Conservation (phyloP, 2,888 invertebrate species). For the Apocheima hispidaria region DNA sequence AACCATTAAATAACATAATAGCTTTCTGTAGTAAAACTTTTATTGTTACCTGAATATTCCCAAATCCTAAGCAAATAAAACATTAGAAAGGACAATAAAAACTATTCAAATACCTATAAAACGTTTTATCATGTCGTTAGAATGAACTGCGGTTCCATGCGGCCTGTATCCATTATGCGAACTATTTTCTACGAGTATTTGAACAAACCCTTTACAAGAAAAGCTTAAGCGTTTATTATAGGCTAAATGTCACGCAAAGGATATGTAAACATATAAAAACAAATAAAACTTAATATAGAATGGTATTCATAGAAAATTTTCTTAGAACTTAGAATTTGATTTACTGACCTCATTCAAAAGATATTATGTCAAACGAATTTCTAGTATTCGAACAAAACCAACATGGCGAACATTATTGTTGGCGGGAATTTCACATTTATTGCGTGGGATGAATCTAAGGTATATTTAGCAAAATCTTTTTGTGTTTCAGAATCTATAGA, state of each 20-base stretch:
- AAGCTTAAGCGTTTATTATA: not conserved
- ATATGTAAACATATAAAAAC: too few relatives aligned
- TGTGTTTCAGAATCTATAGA: not conserved
- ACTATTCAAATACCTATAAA: too few relatives aligned
- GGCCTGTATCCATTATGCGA: not conserved
- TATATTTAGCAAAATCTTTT: not conserved
- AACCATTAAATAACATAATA: too few relatives aligned
- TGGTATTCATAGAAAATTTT: conserved; percentile 18
- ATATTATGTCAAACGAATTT: conserved; percentile 1
- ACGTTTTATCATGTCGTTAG: too few relatives aligned
- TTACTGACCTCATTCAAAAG: conserved; percentile 13
- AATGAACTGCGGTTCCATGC: not conserved
- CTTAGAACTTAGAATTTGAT: conserved; percentile 10
- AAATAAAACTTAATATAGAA: too few relatives aligned
- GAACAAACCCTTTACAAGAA: conserved; percentile 13
- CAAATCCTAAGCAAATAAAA: too few relatives aligned
- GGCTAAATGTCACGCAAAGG: too few relatives aligned
- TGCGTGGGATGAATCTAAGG: too few relatives aligned
- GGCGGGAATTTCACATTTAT: not conserved
- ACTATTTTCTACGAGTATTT: conserved; percentile 18
- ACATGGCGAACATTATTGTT: not conserved
- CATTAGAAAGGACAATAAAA: too few relatives aligned
- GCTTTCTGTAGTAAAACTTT: too few relatives aligned
- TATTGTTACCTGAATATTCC: too few relatives aligned
- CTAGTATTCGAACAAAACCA: conserved; percentile 3